Conservation (phyloP, 2,888 invertebrate genomes). For the Parochlus steinenii region DNA sequence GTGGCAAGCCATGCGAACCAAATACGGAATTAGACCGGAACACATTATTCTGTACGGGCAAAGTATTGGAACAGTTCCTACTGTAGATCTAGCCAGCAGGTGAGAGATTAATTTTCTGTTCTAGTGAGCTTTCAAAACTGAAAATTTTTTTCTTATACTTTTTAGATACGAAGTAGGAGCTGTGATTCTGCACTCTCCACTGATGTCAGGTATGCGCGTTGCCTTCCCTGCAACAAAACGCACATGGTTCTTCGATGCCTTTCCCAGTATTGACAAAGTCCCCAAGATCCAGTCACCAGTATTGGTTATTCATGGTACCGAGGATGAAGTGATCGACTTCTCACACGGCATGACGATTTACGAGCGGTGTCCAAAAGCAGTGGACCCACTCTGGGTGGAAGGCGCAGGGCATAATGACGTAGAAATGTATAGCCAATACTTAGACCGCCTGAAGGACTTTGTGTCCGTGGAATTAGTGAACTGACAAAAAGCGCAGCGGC, state of each 20-base stretch:
- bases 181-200: conserved; percentile 83
- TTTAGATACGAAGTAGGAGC: conserved; percentile 77
- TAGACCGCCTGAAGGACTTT: conserved; percentile 4
- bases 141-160: neutral
- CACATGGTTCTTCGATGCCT: conserved; percentile 94
- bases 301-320: conserved; percentile 89
- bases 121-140: neutral
- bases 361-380: conserved; percentile 83
- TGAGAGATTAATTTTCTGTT: neutral
- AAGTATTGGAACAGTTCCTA: conserved; percentile 90
- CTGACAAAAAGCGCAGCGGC: conserved; percentile 2
- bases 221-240: conserved; percentile 88
- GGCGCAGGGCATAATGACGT: conserved; percentile 8
- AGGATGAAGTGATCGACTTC: conserved; percentile 94
- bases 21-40: conserved; percentile 69
- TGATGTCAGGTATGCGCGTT: conserved; percentile 91
- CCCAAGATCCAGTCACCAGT: conserved; percentile 89
- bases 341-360: conserved; percentile 88
- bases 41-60: conserved; percentile 91
- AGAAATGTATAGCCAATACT: conserved; percentile 5
- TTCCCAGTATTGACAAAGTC: conserved; percentile 94
- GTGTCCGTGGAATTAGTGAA: conserved; percentile 3
- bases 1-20: conserved; percentile 69
- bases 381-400: conserved; percentile 84
- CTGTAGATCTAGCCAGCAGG: conserved; percentile 73